Base-by-base conservation (phyloP, 2,113 vertebrate genomes). In the Varanus komodoensis region DNA sequence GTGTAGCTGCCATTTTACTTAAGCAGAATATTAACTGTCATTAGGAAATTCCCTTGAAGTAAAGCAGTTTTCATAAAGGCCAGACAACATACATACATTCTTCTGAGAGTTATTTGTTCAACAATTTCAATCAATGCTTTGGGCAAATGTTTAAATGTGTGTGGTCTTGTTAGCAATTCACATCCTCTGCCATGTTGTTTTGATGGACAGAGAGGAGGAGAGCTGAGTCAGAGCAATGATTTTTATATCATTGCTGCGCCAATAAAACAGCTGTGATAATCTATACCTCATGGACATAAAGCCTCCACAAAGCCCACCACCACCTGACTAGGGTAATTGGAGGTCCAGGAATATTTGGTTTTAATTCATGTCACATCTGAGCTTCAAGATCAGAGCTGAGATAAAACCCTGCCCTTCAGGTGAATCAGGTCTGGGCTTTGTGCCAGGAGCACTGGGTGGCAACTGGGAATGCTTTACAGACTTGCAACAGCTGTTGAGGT, bases 131-230 rank as follows among this genome's bases (percentile, higher is more conserved):
- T 68, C 29, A 71, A 27, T 82, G 87, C 87, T 69, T 54, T 6
- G 19, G 48, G 64, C 64, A 82, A 82, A 82, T 34, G n/a, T 38
- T 81, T 54, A 82, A 44, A 71, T 57, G 67, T 88, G 87, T 81
- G 78, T 88, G 87, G 87, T 82, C 87, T 48, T 74, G 34, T 44
- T 74, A 82, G 54, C 69, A 74, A 74, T 61, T 48, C 38, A 44
- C 8, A 82, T 61, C 17, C 69, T 89, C 54, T 38, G 38, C 52
- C 27, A n/a, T 83, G 34, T n/a, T 89, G 75, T 75, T 83, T 89
- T 89, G 9, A 82, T 67, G 69, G 69, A 44, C 38, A 44, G 38
- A 44, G 38, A 44, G 68, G 54, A 50, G 69, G 48, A 88, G 52
- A 74, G 29, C 27, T 83, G 81, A 83, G 54, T 64, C 57, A 89